Base-by-base conservation (phyloP, 92 coral and sea anemone species). In the Anthopleura xanthogrammica region DNA sequence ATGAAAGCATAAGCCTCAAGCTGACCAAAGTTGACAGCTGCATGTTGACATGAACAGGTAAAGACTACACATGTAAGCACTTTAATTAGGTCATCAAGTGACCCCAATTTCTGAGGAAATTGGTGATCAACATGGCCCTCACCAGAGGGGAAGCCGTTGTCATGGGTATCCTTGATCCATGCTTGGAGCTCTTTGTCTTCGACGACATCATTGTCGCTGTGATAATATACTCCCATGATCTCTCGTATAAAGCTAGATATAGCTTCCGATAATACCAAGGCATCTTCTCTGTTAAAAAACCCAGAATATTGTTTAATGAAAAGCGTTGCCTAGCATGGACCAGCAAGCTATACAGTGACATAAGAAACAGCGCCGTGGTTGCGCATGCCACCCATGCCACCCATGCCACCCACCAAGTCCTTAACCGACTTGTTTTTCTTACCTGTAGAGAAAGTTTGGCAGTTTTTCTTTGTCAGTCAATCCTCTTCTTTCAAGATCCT, bases 1-100 rank as follows among this genome's bases (percentile, higher is more conserved):
- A 94, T 87, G 88, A 90, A 94, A 36, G 88, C 87, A 40, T 90
- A 87, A 73, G 84, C 77, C 48, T 94, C 98, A 77, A 90, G 29
- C 66, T 94, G 98, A n/a, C 94, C 83, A 78, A 86, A 94, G 86
- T 94, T 94, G 13, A 94, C 98, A 36, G 98, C 98, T 16, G 98
- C 95, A 75, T 92, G 95, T 64, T 94, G 98, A 60, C 98, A 92
- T 3, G 98, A 83, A 85, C 94, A 94, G 62, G 81, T 77, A 79
- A 94, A 94, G 75, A 94, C 80, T 7, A 92, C 78, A 60, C 94
- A 90, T 41, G 94, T 88, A 60, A 94, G 71, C 72, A 92, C 0
- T 82, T 88, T 89, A 23, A 81, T 79, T n/a, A 94, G 94, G 75
- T 94, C 83, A n/a, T 92, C 90, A 77, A 91, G 94, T 81, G 94